Evolutionary conservation across 2,113 vertebrate species (phyloP).

Genomic region (Brachypteracias leptosomus): DNA sequence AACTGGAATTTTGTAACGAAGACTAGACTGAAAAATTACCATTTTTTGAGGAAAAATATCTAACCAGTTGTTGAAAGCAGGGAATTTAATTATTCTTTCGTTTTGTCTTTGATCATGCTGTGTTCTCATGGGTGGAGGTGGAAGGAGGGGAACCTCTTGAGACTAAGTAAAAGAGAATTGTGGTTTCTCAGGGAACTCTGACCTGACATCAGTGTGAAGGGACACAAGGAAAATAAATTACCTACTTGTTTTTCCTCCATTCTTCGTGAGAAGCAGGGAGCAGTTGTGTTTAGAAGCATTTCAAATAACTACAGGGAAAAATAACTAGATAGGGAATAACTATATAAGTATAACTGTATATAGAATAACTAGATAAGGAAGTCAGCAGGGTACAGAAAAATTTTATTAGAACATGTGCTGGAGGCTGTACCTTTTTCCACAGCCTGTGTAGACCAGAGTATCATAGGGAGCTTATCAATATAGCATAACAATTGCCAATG

Average conservation of each 20-base stretch:
- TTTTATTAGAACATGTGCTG: neutral
- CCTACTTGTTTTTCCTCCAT: neutral
- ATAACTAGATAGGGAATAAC: neutral
- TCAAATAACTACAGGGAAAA: neutral
- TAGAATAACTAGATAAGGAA: neutral
- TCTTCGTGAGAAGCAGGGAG: neutral
- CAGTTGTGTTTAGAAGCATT: neutral
- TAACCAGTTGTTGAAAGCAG: neutral
- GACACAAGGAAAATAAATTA: neutral
- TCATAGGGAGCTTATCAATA: neutral
- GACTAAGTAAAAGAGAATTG: neutral
- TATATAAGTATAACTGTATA: neutral
- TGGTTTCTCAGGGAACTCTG: neutral
- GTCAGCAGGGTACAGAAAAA: neutral
- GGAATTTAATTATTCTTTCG: neutral
- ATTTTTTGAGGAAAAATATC: neutral
- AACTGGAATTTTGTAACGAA: neutral
- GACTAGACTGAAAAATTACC: neutral
- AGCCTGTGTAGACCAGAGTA: neutral
- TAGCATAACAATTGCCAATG: neutral
- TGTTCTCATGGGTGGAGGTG: accelerated
- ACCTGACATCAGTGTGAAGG: neutral
- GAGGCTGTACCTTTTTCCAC: neutral
- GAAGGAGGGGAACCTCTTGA: neutral
- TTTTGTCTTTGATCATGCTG: neutral